A percentile compares a stretch with the other conserved stretches of the same genome.
Conservation (phyloP, 2,113 vertebrate species). For the Misgurnus mizolepis region DNA sequence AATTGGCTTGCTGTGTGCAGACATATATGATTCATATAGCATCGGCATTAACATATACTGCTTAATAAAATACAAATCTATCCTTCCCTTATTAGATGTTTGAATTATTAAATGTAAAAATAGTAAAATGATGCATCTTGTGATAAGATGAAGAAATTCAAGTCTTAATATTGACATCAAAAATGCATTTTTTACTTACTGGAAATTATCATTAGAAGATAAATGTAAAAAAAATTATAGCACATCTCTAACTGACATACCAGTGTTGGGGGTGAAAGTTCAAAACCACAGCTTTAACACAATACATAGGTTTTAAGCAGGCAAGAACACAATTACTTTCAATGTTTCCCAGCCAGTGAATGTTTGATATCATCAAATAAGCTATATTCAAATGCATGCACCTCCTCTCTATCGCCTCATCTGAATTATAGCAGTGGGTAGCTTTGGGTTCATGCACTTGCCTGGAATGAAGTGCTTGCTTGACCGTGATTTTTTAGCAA, state of each 20-base stretch:
- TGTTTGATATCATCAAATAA: not conserved
- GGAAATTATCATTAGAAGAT: not conserved
- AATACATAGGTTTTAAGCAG: not conserved
- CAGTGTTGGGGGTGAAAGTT: constrained; percentile 22
- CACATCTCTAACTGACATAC: constrained; percentile 16
- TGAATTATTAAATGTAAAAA: no score
- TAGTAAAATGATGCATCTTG: no score
- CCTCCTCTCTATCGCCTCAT: constrained; percentile 44
- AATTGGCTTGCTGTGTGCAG: not conserved
- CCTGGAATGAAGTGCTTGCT: constrained; percentile 72
- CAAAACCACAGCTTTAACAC: not conserved
- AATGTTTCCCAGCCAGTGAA: constrained; percentile 5
- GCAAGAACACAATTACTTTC: not conserved
- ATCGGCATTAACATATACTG: no score
- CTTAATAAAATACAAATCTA: no score
- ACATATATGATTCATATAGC: not conserved
- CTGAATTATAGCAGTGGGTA: constrained; percentile 64
- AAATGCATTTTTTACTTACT: not conserved
- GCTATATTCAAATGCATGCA: not conserved
- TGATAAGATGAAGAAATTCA: no score
- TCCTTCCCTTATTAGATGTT: no score
- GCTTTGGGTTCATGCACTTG: constrained; percentile 63
- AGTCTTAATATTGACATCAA: no score
- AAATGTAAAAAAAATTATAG: not conserved
- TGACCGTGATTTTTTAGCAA: constrained; percentile 81